Conservation (phyloP, 2,797 vertebrate genomes). For the Coregonus sp. region DNA sequence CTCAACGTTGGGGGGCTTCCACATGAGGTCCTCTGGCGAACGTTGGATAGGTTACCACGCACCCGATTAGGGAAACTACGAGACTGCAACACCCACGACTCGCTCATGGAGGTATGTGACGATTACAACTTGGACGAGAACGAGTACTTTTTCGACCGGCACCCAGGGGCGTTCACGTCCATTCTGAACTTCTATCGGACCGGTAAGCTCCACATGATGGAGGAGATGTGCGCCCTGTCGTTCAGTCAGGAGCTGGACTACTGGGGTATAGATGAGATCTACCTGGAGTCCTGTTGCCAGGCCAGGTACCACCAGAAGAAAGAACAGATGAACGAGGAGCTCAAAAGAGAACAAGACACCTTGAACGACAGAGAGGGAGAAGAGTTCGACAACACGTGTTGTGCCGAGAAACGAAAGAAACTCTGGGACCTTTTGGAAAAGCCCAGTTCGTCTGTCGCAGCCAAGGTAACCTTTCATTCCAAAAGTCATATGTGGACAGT, state of each 20-base stretch:
- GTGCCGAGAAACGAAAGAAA: slow-evolving; percentile 95
- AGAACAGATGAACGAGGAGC: slow-evolving; percentile 99
- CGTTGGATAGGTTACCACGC: slow-evolving; percentile 93
- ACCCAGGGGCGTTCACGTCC: slow-evolving; percentile 96
- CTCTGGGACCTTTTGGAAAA: slow-evolving; percentile 99
- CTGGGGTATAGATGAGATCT: slow-evolving; percentile 99
- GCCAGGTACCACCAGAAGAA: slow-evolving; percentile 99
- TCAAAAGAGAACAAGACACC: slow-evolving; percentile 95
- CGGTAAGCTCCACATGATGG: slow-evolving; percentile 99
- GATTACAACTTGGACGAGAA: slow-evolving; percentile 98
- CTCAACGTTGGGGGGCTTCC: slow-evolving; percentile 97
- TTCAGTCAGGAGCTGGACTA: slow-evolving; percentile 99
- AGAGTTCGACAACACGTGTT: slow-evolving; percentile 97
- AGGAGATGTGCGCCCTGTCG: slow-evolving; percentile 98
- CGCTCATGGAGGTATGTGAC: slow-evolving; percentile 95
- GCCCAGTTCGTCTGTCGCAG: slow-evolving; percentile 96
- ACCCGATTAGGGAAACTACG: slow-evolving; percentile 93
- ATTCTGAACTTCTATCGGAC: slow-evolving; percentile 99
- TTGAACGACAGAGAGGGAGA: slow-evolving; percentile 93
- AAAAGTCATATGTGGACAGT: not conserved
- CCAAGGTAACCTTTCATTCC: slow-evolving; percentile 84
- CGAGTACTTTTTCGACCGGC: slow-evolving; percentile 97
- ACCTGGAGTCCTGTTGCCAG: slow-evolving; percentile 99
- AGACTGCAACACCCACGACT: slow-evolving; percentile 92
- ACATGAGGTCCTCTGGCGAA: slow-evolving; percentile 97